Percentiles rank a stretch among this genome's conserved stretches.
These are phyloP conservation scores for Creontiades dilutus DNA, from an alignment of 2,888 invertebrate genomes.

Conservation along the genomic window DNA sequence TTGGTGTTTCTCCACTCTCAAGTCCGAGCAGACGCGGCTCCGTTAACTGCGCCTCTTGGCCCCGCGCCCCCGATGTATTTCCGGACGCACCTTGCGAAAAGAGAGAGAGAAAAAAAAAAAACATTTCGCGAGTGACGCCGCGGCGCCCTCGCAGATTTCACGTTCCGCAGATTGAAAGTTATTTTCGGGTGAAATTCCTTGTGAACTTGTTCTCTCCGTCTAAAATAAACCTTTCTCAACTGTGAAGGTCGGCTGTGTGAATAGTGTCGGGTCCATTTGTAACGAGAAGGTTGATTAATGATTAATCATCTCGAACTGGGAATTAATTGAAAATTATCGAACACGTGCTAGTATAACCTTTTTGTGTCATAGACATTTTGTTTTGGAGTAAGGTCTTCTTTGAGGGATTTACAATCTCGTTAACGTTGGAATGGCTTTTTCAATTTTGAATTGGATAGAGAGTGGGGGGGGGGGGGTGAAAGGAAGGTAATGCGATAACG, in stretches of 20 bases:
- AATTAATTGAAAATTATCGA: too few species aligned
- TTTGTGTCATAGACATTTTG: too few species aligned
- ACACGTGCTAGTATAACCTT: too few species aligned
- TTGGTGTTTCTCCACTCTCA: not conserved
- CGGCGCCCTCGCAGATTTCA: not conserved
- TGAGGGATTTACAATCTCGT: too few species aligned
- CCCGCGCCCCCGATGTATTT: not conserved
- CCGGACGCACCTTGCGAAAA: slow-evolving; percentile 26
- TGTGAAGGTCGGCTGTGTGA: not conserved
- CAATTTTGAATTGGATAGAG: too few species aligned
- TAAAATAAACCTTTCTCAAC: not conserved
- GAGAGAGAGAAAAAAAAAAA: too few species aligned
- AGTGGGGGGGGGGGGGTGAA: too few species aligned
- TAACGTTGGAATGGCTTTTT: too few species aligned
- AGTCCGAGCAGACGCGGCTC: not conserved
- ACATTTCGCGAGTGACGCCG: not conserved
- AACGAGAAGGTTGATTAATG: too few species aligned
- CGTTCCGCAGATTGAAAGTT: not conserved
- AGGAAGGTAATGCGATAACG: too few species aligned
- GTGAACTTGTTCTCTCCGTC: not conserved
- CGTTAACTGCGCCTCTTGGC: slow-evolving; percentile 1
- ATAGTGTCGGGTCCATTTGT: not conserved
- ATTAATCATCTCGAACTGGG: too few species aligned
- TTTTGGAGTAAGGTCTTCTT: too few species aligned
- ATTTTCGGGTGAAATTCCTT: slow-evolving; percentile 30